Conservation (phyloP, 1,140 invertebrate genomes). For the Camponotus floridanus region DNA sequence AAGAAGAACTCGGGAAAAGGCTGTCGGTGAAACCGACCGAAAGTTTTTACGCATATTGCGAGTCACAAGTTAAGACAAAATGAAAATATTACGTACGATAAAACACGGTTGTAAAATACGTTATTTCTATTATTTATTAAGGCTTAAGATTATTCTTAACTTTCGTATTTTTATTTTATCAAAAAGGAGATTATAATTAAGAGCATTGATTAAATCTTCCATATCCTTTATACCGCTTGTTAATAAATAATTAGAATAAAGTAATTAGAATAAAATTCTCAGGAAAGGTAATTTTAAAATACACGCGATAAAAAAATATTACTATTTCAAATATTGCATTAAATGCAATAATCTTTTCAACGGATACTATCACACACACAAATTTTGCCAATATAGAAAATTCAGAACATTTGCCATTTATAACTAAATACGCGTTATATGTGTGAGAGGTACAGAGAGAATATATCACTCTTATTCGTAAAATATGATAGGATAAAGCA, state of each 20-base stretch:
- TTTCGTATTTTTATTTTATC: background rate
- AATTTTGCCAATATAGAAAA: background rate
- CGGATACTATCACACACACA: background rate
- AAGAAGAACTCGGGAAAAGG: background rate
- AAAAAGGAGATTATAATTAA: background rate
- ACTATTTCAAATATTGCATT: background rate
- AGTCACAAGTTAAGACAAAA: background rate
- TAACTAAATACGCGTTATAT: slow-evolving; percentile 1
- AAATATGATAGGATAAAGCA: slow-evolving; percentile 21
- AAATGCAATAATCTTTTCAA: background rate
- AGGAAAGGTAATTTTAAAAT: background rate
- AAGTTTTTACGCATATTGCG: slow-evolving; percentile 26
- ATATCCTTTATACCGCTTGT: background rate
- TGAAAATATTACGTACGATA: background rate
- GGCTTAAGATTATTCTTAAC: background rate
- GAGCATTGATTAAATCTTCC: background rate
- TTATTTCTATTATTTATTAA: background rate
- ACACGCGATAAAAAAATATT: background rate
- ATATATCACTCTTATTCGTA: slow-evolving; percentile 31
- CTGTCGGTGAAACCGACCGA: background rate
- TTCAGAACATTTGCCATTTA: slow-evolving; percentile 2
- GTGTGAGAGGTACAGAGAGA: background rate
- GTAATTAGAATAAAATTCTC: background rate
- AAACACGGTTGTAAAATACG: background rate
- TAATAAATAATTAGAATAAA: background rate